These are phyloP conservation scores for Pelecanoides urinatrix DNA, from an alignment of 2,113 vertebrate genomes.

Conservation along the genomic window DNA sequence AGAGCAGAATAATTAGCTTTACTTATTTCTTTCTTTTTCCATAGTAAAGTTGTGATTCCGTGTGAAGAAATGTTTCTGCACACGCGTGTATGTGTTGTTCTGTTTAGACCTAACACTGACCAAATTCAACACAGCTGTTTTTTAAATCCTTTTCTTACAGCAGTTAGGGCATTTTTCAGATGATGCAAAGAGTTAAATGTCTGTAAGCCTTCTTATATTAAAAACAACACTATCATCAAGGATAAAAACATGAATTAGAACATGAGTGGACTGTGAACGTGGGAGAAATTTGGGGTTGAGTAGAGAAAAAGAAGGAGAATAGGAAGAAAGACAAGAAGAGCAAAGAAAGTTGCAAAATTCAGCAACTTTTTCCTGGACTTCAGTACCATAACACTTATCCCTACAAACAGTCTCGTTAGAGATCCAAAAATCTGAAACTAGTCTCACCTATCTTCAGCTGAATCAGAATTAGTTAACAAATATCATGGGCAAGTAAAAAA, in stretches of 20 bases:
- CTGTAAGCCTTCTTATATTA: not conserved
- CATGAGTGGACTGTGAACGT: not conserved
- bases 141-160: not conserved
- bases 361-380: not conserved
- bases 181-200: not conserved
- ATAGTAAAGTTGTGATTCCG: not conserved
- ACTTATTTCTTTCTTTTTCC: not conserved
- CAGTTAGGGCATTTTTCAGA: not conserved
- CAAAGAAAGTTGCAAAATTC: not conserved
- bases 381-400: not conserved
- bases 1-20: not conserved
- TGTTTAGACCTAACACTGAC: not conserved
- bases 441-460: not conserved
- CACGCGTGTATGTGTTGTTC: fast-evolving
- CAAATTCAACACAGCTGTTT: not conserved
- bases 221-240: not conserved
- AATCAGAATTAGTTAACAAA: not conserved
- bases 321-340: not conserved
- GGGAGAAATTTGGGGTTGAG: not conserved
- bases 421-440: not conserved
- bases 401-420: not conserved
- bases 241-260: not conserved
- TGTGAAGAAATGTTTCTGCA: not conserved
- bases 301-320: not conserved
- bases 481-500: not conserved